These are phyloP conservation scores for Albula goreensis DNA, from an alignment of 2,113 vertebrate species.

Conservation along the genomic window DNA sequence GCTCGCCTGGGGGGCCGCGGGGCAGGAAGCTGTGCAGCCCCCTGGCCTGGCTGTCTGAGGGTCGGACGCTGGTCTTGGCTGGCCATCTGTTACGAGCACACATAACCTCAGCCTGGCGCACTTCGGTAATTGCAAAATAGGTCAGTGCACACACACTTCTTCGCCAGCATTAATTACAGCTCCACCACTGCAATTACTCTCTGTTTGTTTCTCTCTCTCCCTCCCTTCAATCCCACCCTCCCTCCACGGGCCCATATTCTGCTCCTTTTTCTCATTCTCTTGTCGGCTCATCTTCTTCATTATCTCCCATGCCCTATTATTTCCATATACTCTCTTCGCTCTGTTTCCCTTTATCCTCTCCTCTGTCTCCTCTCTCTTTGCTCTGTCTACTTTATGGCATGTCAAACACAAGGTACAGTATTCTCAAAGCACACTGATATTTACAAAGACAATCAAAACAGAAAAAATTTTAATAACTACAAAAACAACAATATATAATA, in stretches of 20 bases:
- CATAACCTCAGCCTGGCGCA: neutral
- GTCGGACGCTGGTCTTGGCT: neutral
- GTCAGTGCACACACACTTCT: neutral
- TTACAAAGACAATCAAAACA: too few species aligned
- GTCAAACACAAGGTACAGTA: too few species aligned
- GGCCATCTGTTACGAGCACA: neutral
- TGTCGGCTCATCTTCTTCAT: neutral
- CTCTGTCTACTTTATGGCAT: too few species aligned
- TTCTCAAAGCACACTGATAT: too few species aligned
- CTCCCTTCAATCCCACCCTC: neutral
- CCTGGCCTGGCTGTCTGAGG: neutral
- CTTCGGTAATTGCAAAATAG: neutral
- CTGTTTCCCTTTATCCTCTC: neutral
- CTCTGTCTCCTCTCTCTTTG: neutral
- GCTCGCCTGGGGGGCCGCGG: neutral
- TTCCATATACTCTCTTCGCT: neutral
- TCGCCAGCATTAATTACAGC: slow-evolving; percentile 13
- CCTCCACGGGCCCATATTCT: neutral
- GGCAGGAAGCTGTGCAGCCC: neutral
- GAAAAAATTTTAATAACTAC: too few species aligned
- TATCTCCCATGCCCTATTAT: neutral
- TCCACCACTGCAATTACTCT: slow-evolving; percentile 3
- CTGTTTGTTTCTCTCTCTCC: neutral
- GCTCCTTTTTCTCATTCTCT: neutral
- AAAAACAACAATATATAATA: too few species aligned